Evolutionary conservation across 2,888 invertebrate genomes (phyloP), one percentile per base, ranked within the genome.

Genomic region (Cantharis nigra): DNA sequence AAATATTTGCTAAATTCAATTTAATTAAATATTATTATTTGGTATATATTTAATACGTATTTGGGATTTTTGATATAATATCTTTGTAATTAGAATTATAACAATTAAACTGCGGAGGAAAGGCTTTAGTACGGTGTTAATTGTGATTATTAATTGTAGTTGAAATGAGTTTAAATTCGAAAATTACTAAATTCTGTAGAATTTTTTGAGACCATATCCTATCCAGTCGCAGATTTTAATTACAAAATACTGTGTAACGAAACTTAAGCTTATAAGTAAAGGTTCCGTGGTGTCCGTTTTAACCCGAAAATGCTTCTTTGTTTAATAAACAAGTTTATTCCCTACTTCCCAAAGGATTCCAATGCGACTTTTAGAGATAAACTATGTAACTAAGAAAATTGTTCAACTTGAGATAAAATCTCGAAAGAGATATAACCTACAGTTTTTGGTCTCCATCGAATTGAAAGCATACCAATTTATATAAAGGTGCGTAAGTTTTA

Each of bases 301-400:
- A 28, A 72, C 33, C 70, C 74, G 74, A 69, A 69, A 74, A 70
- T 70, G 69, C 70, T 69, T 69, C 74, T 70, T 69, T 69, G 63
- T 63, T 70, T 69, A 74, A 74, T 62, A 74, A 62, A 63, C 65
- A 49, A 72, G 72, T 67, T 67, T 33, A 67, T 67, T 72, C 26
- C 23, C 74, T 28, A 28, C n/a, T 28, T 74, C 74, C 74, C 74
- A 69, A 63, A 62, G 74, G 74, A 74, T 69, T 70, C 62, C 73
- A 73, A 65, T 69, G 67, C 49, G 62, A 73, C 73, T 73, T 63
- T 28, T 63, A 63, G 30, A 49, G 74, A 70, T 69, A 63, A 73
- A 64, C 74, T 69, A 62, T 63, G 69, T 69, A 69, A 62, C 69
- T 74, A 74, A 74, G 70, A 74, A 74, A 69, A 74, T 70, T 74